Percentiles rank a stretch among this genome's conserved stretches.
These are phyloP conservation scores for Sphaerophoria rueppellii DNA, from an alignment of 2,888 invertebrate species.

Conservation along the genomic window DNA sequence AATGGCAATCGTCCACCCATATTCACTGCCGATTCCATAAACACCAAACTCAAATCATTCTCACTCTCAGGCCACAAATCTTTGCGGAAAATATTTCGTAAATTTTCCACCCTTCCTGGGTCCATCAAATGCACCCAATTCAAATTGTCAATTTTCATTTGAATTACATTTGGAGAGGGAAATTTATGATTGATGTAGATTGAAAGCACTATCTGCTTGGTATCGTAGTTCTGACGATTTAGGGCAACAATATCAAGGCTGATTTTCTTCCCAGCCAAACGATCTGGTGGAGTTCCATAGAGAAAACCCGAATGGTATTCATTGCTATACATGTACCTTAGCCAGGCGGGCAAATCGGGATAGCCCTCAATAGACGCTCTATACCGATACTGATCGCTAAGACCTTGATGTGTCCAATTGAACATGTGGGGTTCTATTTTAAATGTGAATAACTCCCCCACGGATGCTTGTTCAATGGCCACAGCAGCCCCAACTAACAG, in stretches of 20 bases:
- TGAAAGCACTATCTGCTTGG: slow-evolving; percentile 85
- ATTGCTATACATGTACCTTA: slow-evolving; percentile 92
- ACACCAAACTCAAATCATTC: slow-evolving; percentile 90
- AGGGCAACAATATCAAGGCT: slow-evolving; percentile 90
- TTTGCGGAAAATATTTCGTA: slow-evolving; percentile 90
- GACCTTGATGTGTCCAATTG: slow-evolving; percentile 86
- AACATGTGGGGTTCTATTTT: slow-evolving; percentile 90
- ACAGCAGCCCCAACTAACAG: slow-evolving; percentile 16
- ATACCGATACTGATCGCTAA: slow-evolving; percentile 83
- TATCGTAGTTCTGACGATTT: slow-evolving; percentile 90
- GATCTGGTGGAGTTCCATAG: slow-evolving; percentile 91
- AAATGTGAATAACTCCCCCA: slow-evolving; percentile 89
- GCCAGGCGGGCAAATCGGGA: slow-evolving; percentile 94
- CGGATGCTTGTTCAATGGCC: slow-evolving; percentile 78
- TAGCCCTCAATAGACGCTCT: slow-evolving; percentile 89
- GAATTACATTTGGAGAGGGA: slow-evolving; percentile 89
- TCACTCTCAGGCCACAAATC: slow-evolving; percentile 91
- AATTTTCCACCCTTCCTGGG: slow-evolving; percentile 86
- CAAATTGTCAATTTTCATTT: slow-evolving; percentile 94
- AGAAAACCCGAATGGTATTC: slow-evolving; percentile 90
- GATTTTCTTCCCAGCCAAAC: slow-evolving; percentile 83
- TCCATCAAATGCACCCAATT: slow-evolving; percentile 94
- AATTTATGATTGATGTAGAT: slow-evolving; percentile 87
- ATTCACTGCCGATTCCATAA: slow-evolving; percentile 92
- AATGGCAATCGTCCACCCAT: slow-evolving; percentile 92